phyloP scores from a whole-genome alignment of 1,140 invertebrate genomes.

The Panulirus ornatus region DNA sequence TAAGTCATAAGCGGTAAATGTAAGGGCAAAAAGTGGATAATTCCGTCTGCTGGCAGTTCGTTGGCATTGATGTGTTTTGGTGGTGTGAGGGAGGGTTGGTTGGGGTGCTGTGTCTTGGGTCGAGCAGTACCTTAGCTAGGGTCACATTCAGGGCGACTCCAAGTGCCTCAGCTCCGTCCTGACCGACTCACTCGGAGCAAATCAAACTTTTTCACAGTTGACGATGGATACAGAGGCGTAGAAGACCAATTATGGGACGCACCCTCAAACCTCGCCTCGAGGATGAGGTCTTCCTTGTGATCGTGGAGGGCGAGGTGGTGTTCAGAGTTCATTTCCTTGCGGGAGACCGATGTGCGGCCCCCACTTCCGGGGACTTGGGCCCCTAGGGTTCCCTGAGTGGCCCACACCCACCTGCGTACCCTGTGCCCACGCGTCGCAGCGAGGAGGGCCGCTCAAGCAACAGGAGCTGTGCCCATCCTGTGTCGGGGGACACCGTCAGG shows the following conservation, averaged over 20 bases:
- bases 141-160: background rate
- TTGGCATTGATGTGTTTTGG: conserved; percentile 34
- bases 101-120: background rate
- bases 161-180: conserved; percentile 34
- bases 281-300: conserved; percentile 50
- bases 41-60: conserved; percentile 32
- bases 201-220: conserved; percentile 18
- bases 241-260: conserved; percentile 57
- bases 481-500: background rate
- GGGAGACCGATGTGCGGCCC: conserved; percentile 58
- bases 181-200: background rate
- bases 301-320: conserved; percentile 51
- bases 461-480: background rate
- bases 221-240: conserved; percentile 39
- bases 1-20: background rate
- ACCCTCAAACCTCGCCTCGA: conserved; percentile 43
- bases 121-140: too few species aligned
- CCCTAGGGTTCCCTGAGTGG: conserved; percentile 47
- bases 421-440: conserved; percentile 6
- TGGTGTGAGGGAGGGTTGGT: background rate
- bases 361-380: conserved; percentile 46
- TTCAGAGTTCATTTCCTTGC: conserved; percentile 24
- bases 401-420: conserved; percentile 6
- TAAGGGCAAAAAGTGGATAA: conserved; percentile 32
- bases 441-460: background rate